Conservation (phyloP, 2,797 vertebrate species). For the Oophaga sylvatica region DNA sequence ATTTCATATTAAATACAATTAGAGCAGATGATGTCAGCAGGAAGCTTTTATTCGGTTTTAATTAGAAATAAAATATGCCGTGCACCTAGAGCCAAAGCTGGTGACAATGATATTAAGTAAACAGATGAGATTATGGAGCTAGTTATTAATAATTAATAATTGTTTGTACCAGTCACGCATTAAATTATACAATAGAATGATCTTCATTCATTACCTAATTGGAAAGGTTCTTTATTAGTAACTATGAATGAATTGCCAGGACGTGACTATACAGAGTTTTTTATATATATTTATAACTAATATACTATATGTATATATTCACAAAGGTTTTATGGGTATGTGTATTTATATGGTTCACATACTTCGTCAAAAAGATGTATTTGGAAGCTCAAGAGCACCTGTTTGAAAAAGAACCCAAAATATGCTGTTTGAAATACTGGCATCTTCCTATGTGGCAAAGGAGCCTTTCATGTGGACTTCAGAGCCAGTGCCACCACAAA, state of each 20-base stretch:
- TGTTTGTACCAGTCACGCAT: constrained; percentile 32
- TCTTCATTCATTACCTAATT: constrained; percentile 14
- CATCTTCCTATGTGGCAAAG: neutral
- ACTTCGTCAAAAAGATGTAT: neutral
- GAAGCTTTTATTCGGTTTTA: constrained; percentile 51
- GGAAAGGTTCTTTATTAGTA: constrained; percentile 13
- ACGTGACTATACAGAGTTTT: neutral
- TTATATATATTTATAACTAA: neutral
- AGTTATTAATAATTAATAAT: constrained; percentile 49
- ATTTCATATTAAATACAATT: constrained; percentile 57
- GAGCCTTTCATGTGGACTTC: too few relatives aligned
- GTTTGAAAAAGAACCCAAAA: neutral
- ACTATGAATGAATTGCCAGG: neutral
- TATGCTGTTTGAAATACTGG: neutral
- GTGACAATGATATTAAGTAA: constrained; percentile 49
- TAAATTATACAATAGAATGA: constrained; percentile 22
- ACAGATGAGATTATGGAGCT: constrained; percentile 43
- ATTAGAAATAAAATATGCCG: constrained; percentile 54
- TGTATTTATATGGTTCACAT: neutral
- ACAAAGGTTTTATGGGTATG: neutral
- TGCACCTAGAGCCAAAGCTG: constrained; percentile 28
- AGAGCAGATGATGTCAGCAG: constrained; percentile 55
- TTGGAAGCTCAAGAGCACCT: too few relatives aligned
- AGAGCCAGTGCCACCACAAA: neutral
- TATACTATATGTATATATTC: neutral